These are phyloP conservation scores for Ptychoptera contaminata DNA, from an alignment of 2,888 invertebrate species.

Conservation along the genomic window DNA sequence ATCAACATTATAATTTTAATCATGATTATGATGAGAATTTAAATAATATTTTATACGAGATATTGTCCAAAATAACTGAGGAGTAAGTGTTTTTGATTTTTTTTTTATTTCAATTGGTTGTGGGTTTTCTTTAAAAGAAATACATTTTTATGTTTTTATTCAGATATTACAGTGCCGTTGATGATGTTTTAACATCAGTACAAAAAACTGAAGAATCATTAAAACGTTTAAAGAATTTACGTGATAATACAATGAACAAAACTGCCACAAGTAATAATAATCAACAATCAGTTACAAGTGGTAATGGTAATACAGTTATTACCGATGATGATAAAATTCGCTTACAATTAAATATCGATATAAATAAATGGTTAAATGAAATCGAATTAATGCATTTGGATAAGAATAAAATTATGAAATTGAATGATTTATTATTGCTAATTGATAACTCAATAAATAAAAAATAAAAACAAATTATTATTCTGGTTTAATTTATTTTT, in stretches of 20 bases:
- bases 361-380: conserved; percentile 52
- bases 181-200: conserved; percentile 82
- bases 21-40: conserved; percentile 23
- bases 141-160: too few relatives aligned
- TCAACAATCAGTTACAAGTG: conserved; percentile 17
- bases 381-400: conserved; percentile 22
- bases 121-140: too few relatives aligned
- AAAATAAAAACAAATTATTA: too few relatives aligned
- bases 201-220: conserved; percentile 92
- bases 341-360: conserved; percentile 75
- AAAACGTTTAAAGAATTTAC: conserved; percentile 70
- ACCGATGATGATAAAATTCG: conserved; percentile 92
- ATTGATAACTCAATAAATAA: too few relatives aligned
- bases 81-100: neutral
- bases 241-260: conserved; percentile 36
- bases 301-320: conserved; percentile 34
- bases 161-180: conserved; percentile 56
- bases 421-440: too few relatives aligned
- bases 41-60: neutral
- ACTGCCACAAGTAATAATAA: conserved; percentile 12
- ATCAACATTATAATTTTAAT: conserved; percentile 31
- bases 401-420: too few relatives aligned
- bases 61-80: neutral
- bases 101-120: neutral
- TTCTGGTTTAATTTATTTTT: neutral